These are phyloP conservation scores for Schizopygopsis pylzovi DNA, from an alignment of 2,797 vertebrate species.

Conservation along the genomic window DNA sequence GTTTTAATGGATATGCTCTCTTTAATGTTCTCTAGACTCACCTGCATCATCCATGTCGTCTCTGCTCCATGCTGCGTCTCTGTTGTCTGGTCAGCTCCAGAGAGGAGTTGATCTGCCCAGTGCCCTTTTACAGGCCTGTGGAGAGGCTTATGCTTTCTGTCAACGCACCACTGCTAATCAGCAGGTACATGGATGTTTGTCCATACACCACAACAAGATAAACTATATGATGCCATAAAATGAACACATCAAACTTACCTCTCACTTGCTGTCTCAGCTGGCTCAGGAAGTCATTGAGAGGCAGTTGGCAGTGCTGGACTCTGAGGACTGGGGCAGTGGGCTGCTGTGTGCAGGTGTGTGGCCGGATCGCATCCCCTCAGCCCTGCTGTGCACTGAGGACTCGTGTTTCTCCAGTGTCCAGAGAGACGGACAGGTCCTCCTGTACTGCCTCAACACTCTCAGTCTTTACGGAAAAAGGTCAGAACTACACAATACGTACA, in stretches of 20 bases:
- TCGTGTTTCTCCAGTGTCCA: constrained; percentile 87
- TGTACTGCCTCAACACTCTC: constrained; percentile 88
- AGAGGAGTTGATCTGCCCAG: constrained; percentile 87
- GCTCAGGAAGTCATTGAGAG: constrained; percentile 84
- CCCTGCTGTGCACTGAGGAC: constrained; percentile 87
- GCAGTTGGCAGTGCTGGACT: constrained; percentile 78
- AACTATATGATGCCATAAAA: background rate
- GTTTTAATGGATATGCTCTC: background rate
- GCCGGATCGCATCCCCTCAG: constrained; percentile 89
- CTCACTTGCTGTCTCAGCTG: constrained; percentile 72
- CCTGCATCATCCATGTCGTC: constrained; percentile 82
- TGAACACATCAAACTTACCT: background rate
- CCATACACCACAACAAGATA: too few species aligned
- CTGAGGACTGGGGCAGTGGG: constrained; percentile 80
- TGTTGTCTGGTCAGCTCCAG: constrained; percentile 87
- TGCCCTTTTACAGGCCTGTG: constrained; percentile 88
- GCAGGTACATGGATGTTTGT: constrained; percentile 76
- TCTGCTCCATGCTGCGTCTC: constrained; percentile 84
- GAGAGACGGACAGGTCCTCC: constrained; percentile 90
- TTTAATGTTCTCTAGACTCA: constrained; percentile 78
- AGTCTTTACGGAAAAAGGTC: constrained; percentile 87
- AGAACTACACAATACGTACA: constrained; percentile 39
- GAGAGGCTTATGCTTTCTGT: constrained; percentile 83
- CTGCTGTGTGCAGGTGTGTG: constrained; percentile 91
- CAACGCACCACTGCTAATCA: constrained; percentile 83